Percentiles rank a stretch among this genome's conserved stretches.
Conservation (phyloP, 2,113 vertebrate genomes). For the Pituophis catenifer region DNA sequence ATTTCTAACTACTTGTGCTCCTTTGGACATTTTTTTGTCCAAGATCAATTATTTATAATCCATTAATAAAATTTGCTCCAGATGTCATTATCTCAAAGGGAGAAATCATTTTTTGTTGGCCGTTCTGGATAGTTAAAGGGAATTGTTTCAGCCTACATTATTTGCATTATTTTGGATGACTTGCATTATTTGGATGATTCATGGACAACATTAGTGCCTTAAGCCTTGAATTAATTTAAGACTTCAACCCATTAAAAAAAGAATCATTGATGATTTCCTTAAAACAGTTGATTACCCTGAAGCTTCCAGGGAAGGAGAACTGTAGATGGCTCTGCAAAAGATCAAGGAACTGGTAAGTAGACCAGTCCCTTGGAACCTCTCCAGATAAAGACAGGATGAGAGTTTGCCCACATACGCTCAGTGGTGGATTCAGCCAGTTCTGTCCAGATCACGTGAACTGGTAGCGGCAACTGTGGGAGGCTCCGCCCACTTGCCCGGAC, state of each 20-base stretch:
- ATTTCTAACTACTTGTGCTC: background rate
- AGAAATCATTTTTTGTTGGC: background rate
- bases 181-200: background rate
- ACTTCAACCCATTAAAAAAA: background rate
- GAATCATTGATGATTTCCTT: background rate
- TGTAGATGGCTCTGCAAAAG: background rate
- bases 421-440: too few species aligned
- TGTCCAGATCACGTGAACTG: too few species aligned
- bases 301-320: background rate
- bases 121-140: background rate
- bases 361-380: background rate
- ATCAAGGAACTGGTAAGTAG: background rate
- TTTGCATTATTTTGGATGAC: background rate
- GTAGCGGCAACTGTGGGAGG: too few species aligned
- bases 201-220: background rate
- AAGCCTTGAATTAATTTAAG: background rate
- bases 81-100: background rate
- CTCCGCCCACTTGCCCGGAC: too few species aligned
- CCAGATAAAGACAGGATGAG: background rate
- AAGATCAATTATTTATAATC: background rate
- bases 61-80: background rate
- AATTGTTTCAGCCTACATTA: background rate
- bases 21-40: background rate
- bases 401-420: background rate
- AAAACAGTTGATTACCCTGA: background rate